Base-by-base conservation (phyloP, 2,113 vertebrate species). In the Dicerorhinus sumatrensis region DNA sequence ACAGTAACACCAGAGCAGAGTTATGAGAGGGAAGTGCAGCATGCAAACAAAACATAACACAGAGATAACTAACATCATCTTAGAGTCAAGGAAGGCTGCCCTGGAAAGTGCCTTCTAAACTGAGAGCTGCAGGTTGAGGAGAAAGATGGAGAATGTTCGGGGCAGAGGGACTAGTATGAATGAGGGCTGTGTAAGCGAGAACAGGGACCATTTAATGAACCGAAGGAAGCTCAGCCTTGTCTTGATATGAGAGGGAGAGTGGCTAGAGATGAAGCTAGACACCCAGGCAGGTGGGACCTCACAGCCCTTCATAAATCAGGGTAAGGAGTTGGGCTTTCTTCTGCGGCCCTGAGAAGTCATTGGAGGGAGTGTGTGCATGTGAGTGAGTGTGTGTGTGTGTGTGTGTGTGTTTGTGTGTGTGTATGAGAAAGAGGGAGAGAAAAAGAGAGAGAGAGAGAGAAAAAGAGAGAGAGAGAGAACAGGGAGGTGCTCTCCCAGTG, bases 121-220 rank as follows among this genome's bases (percentile, higher is more conserved):
- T 9, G 29, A 48, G 63, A 67, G 63, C 42, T 77, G 60, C 85
- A 72, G 54, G 70, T 33, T 5, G 31, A 36, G 25, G 72, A 48
- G 70, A 29, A 87, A 58, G 46, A 16, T 72, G 31, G 83, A 63
- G 86, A 25, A 39, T 20, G 6, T 33, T 60, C 21, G 79, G 46
- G 51, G 72, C 17, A 10, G 89, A 73, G 18, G 42, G 48, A 87
- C 2, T 4, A 1, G 11, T 18, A 6, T 21, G 92, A 62, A n/a
- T 2, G 0, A 76, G 17, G 36, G 33, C 27, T 6, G 4, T 36
- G 17, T 33, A 17, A 63, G 46, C 75, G 77, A 72, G 73, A 79
- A 31, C 33, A 12, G 0, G 3, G 56, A 2, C 20, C 8, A 1
- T 48, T 73, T 33, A 29, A 79, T 76, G 91, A 31, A 31, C 16